Evolutionary conservation across 30 jellyfish, hydroid and myxozoan genomes (phyloP), one percentile per base, ranked within the genome.

Genomic region (Hydractinia echinata): DNA sequence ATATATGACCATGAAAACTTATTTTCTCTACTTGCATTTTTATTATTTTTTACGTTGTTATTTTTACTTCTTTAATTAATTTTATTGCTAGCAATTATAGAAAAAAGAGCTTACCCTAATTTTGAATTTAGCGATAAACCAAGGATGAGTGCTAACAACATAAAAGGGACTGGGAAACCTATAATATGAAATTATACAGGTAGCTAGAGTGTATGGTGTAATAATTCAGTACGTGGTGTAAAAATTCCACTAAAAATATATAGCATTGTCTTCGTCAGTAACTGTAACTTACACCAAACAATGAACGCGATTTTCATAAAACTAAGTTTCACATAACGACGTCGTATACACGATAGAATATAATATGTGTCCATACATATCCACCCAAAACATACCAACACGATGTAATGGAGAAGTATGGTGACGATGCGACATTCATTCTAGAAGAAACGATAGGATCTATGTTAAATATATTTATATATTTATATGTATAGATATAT

Each of bases 321-420:
- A 67, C 87, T 83, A 73, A 74, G 87, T 39, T 60, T 72, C 54
- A 87, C 88, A 81, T 77, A 76, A 76, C 69, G 82, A 79, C 84
- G 77, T n/a, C 83, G 89, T 58, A 88, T 89, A 66, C 92, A 88
- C 54, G 83, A 81, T 83, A 88, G 77, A 5, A 72, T 83, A 83
- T 73, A 88, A 55, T 82, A 88, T 30, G 77, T 89, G 61, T 88
- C 96, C 10, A 91, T 94, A 50, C 86, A 76, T 5, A 89, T 77
- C 94, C 96, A 89, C 10, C 94, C 68, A 73, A 89, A 89, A 55
- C 90, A 89, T 18, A 94, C 88, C 72, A 84, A 54, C 20, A 83
- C 96, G 44, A 79, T 86, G 84, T 83, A 89, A 55, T 89, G 96
- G 67, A 88, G 67, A 39, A 88, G 86, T 14, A 89, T 88, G 48